Base-by-base conservation (phyloP, 2,113 vertebrate species). In the Gadus chalcogrammus region DNA sequence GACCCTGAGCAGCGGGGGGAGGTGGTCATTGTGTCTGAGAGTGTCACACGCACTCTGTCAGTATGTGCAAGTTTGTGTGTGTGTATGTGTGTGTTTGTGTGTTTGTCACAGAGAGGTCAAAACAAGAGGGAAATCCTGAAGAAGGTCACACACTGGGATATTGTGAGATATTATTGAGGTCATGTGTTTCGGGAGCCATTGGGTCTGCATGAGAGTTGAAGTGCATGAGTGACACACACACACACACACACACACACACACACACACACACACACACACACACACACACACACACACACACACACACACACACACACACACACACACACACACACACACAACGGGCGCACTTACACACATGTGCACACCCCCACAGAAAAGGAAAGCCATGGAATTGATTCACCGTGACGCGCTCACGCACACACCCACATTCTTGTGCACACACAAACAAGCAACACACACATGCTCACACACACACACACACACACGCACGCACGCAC, bases 1-100 rank as follows among this genome's bases (percentile, higher is more conserved):
- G 84, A 85, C 31, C 31, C 31, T 31, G 83, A 79, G 80, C 84
- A 87, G 88, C 86, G 85, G 75, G 75, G 58, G 1, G 63, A 61
- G 53, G 79, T 71, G 66, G 64, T 76, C 76, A 74, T 84, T 86
- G 85, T 81, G 78, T 84, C 83, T 79, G 74, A 8, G 5, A 78
- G 84, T 71, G 81, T 81, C 74, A 80, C 74, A 73, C 56, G 64
- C 22, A n/a, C 65, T 71, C 2, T 67, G 66, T 70, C 42, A 64
- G 67, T 70, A 53, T 64, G 61, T 55, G 52, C 52, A 55, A 15
- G 52, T 55, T 2, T 55, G 52, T 55, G 52, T 55, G 70, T 63
- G 60, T 71, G 69, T 63, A 52, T 52, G 61, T 42, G 64, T 65
- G 52, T 55, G 52, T 55, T 2, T 60, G 17, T 60, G 17, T 60